Evolutionary conservation across 2,888 invertebrate genomes (phyloP).

Genomic region (Philonicus albiceps): DNA sequence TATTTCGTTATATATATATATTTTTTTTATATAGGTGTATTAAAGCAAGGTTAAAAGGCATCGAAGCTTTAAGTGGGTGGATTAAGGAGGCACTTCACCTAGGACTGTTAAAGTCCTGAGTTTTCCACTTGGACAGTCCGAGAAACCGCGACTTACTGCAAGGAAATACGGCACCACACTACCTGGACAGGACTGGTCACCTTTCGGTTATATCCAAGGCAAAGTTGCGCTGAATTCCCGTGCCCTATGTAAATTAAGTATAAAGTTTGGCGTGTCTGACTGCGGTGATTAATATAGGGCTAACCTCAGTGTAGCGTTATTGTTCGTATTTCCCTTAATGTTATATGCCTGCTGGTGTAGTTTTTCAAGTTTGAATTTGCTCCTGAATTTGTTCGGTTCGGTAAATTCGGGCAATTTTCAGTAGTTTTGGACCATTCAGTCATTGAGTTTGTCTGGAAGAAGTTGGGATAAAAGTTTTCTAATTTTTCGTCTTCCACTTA

Average conservation of each 20-base stretch:
- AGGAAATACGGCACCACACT: conserved; percentile 22
- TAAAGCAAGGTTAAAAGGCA: not conserved
- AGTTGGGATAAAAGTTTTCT: not conserved
- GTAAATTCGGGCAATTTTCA: not conserved
- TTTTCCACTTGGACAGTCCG: not conserved
- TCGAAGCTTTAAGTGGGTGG: not conserved
- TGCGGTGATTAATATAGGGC: not conserved
- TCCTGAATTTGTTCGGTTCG: not conserved
- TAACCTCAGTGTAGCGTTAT: not conserved
- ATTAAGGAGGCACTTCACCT: not conserved
- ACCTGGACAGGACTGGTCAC: conserved; percentile 9
- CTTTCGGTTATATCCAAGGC: conserved; percentile 22
- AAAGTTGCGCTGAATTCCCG: not conserved
- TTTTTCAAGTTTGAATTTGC: not conserved
- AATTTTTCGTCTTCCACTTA: not conserved
- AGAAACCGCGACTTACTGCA: conserved; percentile 21
- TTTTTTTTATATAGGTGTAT: not conserved
- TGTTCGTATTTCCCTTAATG: not conserved
- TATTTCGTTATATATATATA: not conserved
- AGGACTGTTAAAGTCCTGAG: not conserved
- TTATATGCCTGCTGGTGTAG: not conserved
- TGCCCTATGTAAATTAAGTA: not conserved
- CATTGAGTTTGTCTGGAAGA: not conserved
- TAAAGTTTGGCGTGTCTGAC: conserved; percentile 9
- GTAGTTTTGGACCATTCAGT: not conserved